Percentiles rank a stretch among this genome's conserved stretches.
Conservation (phyloP, 2,113 vertebrate genomes). For the Cyprinodon variegatus region DNA sequence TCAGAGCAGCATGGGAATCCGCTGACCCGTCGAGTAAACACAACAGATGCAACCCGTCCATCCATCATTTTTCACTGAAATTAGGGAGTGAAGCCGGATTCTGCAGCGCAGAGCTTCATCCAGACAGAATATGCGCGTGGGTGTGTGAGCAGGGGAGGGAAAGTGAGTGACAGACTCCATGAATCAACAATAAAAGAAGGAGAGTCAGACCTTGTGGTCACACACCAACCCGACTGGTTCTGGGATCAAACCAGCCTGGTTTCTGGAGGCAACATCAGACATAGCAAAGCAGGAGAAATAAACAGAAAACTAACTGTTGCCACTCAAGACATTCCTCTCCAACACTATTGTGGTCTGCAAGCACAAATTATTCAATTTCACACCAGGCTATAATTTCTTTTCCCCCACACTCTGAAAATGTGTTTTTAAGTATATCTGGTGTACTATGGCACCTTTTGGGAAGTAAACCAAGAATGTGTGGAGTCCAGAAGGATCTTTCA, state of each 20-base stretch:
- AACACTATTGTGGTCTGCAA: constrained; percentile 42
- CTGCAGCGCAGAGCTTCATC: constrained; percentile 15
- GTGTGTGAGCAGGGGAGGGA: constrained; percentile 10
- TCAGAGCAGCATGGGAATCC: constrained; percentile 71
- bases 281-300: constrained; percentile 53
- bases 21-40: constrained; percentile 61
- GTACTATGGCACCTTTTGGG: constrained; percentile 60
- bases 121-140: constrained; percentile 3
- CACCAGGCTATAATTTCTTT: constrained; percentile 43
- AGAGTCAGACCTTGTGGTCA: constrained; percentile 33
- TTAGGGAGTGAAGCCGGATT: constrained; percentile 23
- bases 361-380: constrained; percentile 64
- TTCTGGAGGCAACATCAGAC: constrained; percentile 66
- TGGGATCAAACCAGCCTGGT: constrained; percentile 46
- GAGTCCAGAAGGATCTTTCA: constrained; percentile 23
- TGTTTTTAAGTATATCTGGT: constrained; percentile 58
- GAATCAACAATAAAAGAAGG: constrained; percentile 31
- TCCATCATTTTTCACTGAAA: constrained; percentile 60
- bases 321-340: constrained; percentile 34
- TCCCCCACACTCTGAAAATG: constrained; percentile 12
- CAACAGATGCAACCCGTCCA: constrained; percentile 42
- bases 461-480: constrained; percentile 50
- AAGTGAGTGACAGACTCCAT: constrained; percentile 38
- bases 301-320: constrained; percentile 51
- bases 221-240: constrained; percentile 52